Evolutionary conservation across 35 echinoderm and acorn worm species (phyloP).

Genomic region (Holothuria glaberrima): DNA sequence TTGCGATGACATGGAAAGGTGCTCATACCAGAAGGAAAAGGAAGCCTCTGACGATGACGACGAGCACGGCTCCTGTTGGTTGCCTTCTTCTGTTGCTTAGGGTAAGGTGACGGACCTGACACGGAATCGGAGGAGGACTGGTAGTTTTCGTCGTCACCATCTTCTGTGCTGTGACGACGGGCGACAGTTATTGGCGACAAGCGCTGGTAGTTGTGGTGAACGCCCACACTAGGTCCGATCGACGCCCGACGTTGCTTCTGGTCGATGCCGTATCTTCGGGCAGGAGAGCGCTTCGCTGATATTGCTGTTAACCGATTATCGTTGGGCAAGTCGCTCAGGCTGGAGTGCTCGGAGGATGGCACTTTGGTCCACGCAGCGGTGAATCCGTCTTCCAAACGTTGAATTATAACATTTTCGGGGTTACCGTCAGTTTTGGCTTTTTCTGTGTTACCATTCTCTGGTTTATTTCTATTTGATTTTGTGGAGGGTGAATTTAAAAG

Average conservation of each 20-base stretch:
- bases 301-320: conserved; percentile 36
- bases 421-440: conserved; percentile 4
- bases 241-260: conserved; percentile 46
- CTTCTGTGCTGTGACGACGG: conserved; percentile 39
- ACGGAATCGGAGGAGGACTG: conserved; percentile 44
- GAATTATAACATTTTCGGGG: conserved; percentile 70
- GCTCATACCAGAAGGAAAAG: conserved; percentile 33
- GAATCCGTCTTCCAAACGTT: conserved; percentile 86
- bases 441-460: conserved; percentile 42
- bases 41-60: conserved; percentile 38
- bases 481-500: conserved; percentile 54
- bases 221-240: conserved; percentile 23
- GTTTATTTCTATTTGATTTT: conserved; percentile 20
- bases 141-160: conserved; percentile 55
- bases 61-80: conserved; percentile 11
- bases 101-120: not conserved
- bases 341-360: conserved; percentile 60
- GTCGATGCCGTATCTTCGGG: conserved; percentile 18
- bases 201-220: conserved; percentile 30
- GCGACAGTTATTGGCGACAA: not conserved
- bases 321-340: conserved; percentile 18
- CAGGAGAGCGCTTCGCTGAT: conserved; percentile 41
- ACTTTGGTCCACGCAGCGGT: conserved; percentile 92
- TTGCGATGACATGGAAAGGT: conserved; percentile 20
- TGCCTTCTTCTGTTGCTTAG: conserved; percentile 47